Evolutionary conservation across 2,888 invertebrate species (phyloP).

Genomic region (Iphiclides podalirius): DNA sequence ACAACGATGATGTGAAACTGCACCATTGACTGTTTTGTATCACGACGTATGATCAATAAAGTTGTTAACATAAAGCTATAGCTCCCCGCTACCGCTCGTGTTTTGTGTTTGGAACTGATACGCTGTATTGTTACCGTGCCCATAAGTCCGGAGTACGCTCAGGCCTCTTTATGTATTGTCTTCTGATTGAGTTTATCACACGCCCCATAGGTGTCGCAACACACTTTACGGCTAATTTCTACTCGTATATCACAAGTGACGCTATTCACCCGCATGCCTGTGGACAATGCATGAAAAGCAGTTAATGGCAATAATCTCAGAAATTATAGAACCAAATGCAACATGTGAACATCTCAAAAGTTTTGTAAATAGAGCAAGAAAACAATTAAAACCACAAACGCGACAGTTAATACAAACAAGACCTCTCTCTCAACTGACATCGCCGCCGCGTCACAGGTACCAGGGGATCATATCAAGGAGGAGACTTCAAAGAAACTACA

Average conservation of each 20-base stretch:
- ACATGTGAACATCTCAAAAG: too few species aligned
- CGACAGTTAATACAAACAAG: conserved; percentile 15
- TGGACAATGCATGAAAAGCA: too few species aligned
- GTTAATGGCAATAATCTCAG: too few species aligned
- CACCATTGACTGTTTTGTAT: too few species aligned
- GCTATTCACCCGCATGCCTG: not conserved
- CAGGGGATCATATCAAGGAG: conserved; percentile 58
- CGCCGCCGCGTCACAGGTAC: conserved; percentile 43
- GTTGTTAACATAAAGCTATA: too few species aligned
- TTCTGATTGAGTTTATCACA: conserved; percentile 69
- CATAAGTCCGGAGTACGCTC: conserved; percentile 51
- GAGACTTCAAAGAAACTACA: conserved; percentile 71
- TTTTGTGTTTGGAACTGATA: conserved; percentile 36
- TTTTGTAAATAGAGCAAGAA: too few species aligned
- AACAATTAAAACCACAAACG: not conserved
- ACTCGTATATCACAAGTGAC: conserved; percentile 15
- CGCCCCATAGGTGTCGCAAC: conserved; percentile 28
- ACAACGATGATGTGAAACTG: too few species aligned
- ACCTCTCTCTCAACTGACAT: conserved; percentile 23
- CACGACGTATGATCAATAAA: too few species aligned
- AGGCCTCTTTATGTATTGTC: conserved; percentile 66
- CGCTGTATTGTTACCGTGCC: conserved; percentile 59
- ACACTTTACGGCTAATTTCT: conserved; percentile 24
- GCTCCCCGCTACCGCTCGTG: conserved; percentile 24
- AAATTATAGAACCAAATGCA: too few species aligned